Conservation (phyloP, 2,888 invertebrate genomes). For the Habrosyne pyritoides region DNA sequence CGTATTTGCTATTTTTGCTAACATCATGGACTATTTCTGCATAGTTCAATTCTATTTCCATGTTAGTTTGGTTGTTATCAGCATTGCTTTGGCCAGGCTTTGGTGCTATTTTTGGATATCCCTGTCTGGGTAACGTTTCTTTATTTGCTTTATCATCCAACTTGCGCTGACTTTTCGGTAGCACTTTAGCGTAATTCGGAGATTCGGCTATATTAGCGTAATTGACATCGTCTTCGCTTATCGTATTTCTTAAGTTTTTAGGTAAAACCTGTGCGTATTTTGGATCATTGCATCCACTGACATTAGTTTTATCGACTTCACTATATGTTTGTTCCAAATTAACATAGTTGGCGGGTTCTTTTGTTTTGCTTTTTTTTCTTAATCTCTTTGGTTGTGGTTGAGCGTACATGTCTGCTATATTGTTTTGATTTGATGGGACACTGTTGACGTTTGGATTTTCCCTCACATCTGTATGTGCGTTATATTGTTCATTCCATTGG, state of each 20-base stretch:
- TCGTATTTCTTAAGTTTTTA: not conserved
- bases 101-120: not conserved
- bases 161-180: not conserved
- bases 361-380: constrained; percentile 7
- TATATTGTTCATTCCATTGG: constrained; percentile 10
- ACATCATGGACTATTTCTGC: not conserved
- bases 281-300: not conserved
- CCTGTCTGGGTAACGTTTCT: no score
- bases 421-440: constrained; percentile 8
- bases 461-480: constrained; percentile 8
- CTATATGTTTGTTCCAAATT: constrained; percentile 12
- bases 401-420: constrained; percentile 18
- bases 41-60: not conserved
- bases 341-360: not conserved
- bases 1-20: not conserved
- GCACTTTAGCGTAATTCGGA: not conserved
- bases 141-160: not conserved
- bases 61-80: not conserved
- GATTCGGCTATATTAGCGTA: not conserved
- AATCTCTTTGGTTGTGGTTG: constrained; percentile 18
- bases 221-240: not conserved
- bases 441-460: constrained; percentile 10
- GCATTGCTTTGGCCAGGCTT: not conserved
- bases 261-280: constrained; percentile 8
- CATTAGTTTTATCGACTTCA: not conserved